phyloP scores from a whole-genome alignment of 2,888 invertebrate genomes.

The Eristalinus sepulchralis region DNA sequence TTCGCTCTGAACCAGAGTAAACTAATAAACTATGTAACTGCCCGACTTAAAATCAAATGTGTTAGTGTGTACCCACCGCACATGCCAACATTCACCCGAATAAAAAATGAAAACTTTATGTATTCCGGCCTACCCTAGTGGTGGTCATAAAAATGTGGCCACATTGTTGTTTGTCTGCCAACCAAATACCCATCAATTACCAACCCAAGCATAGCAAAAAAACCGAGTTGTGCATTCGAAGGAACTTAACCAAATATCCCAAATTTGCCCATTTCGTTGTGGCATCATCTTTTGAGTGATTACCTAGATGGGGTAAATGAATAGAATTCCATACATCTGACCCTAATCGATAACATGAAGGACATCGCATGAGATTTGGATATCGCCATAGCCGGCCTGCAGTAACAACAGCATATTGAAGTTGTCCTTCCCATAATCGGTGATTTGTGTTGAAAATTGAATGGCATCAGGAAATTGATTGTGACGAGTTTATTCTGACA shows the following conservation, averaged over 20 bases:
- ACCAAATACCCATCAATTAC: slow-evolving; percentile 33
- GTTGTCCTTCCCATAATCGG: slow-evolving; percentile 3
- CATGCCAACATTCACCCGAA: no score
- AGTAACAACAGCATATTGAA: background rate
- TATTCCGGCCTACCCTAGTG: background rate
- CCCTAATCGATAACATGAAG: slow-evolving; percentile 15
- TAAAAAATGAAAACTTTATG: background rate
- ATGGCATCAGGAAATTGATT: slow-evolving; percentile 1
- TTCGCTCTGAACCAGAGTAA: background rate
- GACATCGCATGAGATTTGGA: background rate
- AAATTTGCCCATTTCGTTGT: background rate
- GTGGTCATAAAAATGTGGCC: slow-evolving; percentile 1
- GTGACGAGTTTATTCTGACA: background rate
- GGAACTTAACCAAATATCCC: slow-evolving; percentile 1
- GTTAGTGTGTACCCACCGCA: background rate
- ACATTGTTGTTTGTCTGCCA: slow-evolving; percentile 7
- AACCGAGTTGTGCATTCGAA: background rate
- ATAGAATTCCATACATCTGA: background rate
- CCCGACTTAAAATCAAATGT: background rate
- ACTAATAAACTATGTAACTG: background rate
- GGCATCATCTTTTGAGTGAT: slow-evolving; percentile 26
- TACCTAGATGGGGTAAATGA: background rate
- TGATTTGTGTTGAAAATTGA: slow-evolving; percentile 12
- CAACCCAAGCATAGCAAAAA: background rate
- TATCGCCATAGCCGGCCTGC: background rate